phyloP scores from a whole-genome alignment of 2,113 vertebrate species.

The Halichoeres trimaculatus region DNA sequence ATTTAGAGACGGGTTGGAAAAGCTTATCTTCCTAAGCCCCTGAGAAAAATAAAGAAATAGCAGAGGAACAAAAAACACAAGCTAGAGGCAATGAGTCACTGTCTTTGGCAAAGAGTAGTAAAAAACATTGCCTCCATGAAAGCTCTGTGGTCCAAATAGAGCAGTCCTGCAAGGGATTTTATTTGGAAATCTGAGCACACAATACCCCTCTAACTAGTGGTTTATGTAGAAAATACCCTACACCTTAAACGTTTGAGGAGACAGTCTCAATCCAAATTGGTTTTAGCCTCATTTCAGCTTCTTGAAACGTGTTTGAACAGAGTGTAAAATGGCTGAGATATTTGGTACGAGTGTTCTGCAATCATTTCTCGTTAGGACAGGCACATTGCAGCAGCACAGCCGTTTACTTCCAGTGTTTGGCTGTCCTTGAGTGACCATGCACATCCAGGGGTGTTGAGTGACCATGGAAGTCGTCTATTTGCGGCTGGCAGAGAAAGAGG shows the following conservation, averaged over 20 bases:
- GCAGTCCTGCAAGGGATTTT: conserved; percentile 58
- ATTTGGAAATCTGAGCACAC: not conserved
- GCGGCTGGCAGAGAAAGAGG: not conserved
- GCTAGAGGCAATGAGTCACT: conserved; percentile 55
- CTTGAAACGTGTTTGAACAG: no score
- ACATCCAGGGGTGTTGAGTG: not conserved
- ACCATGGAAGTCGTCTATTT: not conserved
- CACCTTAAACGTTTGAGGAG: not conserved
- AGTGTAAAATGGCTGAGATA: not conserved
- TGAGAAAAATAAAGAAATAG: conserved; percentile 68
- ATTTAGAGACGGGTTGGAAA: conserved; percentile 77
- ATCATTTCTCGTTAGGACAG: no score
- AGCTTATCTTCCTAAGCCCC: conserved; percentile 76
- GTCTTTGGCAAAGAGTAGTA: conserved; percentile 37
- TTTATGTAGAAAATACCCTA: not conserved
- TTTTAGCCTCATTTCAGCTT: no score
- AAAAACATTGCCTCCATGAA: conserved; percentile 34
- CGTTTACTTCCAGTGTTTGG: not conserved
- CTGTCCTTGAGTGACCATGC: not conserved
- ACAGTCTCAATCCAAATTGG: not conserved
- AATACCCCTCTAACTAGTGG: not conserved
- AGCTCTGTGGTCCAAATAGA: conserved; percentile 23
- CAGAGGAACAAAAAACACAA: conserved; percentile 23
- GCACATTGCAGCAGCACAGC: not conserved
- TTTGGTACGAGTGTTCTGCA: no score